phyloP scores from a whole-genome alignment of 2,113 vertebrate genomes.

The Epinephelus moara region DNA sequence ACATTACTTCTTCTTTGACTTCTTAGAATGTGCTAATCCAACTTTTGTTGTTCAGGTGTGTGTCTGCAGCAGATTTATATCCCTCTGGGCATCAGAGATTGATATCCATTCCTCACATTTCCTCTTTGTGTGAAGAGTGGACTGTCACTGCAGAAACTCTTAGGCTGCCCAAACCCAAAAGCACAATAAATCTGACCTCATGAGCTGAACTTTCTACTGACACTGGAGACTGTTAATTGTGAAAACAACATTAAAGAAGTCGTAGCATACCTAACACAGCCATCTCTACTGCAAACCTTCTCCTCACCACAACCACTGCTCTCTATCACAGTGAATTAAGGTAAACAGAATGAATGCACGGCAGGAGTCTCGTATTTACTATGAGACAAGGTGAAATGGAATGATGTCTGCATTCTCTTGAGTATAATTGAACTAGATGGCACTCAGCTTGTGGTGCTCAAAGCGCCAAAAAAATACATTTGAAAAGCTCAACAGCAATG shows the following conservation, averaged over 20 bases:
- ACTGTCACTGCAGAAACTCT: background rate
- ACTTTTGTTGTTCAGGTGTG: background rate
- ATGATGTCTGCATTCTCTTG: no score
- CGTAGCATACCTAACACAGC: background rate
- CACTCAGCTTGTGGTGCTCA: no score
- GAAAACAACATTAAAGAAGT: background rate
- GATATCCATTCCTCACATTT: conserved; percentile 1
- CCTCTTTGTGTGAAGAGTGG: background rate
- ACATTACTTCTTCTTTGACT: background rate
- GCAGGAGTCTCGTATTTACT: no score
- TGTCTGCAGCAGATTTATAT: background rate
- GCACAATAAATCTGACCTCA: background rate
- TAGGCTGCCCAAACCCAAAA: background rate
- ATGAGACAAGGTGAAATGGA: background rate
- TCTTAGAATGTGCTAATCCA: background rate
- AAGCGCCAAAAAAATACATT: no score
- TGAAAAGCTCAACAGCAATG: no score
- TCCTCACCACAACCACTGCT: background rate
- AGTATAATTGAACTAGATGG: no score
- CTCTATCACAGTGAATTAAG: background rate
- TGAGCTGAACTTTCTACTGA: background rate
- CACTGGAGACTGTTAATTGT: background rate
- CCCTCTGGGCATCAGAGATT: background rate
- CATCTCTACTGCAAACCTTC: background rate
- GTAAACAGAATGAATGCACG: background rate